A percentile compares a stretch with the other conserved stretches of the same genome.
phyloP scores from a whole-genome alignment of 2,113 vertebrate species.

The Nyctereutes procyonoides region DNA sequence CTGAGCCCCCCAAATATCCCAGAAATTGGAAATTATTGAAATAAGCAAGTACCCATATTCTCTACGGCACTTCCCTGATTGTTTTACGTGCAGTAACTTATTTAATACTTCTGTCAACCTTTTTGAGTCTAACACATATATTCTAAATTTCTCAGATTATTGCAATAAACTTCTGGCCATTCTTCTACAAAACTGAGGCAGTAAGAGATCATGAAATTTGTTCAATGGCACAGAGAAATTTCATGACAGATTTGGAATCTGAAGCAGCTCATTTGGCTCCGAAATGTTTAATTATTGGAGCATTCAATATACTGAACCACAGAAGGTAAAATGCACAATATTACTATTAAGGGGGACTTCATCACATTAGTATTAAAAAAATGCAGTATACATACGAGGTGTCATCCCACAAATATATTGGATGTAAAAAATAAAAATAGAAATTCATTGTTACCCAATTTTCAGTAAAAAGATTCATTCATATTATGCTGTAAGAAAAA shows the following conservation, averaged over 20 bases:
- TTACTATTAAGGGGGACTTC: neutral
- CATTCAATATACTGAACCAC: too few species aligned
- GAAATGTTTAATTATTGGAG: neutral
- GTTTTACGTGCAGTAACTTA: neutral
- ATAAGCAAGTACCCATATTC: neutral
- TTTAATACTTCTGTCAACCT: neutral
- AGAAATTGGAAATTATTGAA: neutral
- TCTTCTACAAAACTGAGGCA: neutral
- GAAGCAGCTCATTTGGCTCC: neutral
- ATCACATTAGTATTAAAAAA: neutral
- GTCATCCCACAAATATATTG: neutral
- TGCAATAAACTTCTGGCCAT: neutral
- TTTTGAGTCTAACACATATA: neutral
- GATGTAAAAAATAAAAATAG: neutral
- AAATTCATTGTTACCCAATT: neutral
- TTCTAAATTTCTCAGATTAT: neutral
- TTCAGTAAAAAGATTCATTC: neutral
- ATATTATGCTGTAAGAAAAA: neutral
- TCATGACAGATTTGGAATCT: neutral
- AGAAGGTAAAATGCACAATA: neutral
- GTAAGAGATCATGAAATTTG: neutral
- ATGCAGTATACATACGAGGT: neutral
- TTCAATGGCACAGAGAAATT: neutral
- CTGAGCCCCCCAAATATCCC: neutral
- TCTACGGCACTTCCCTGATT: neutral